Conservation (phyloP, 2,888 invertebrate species). For the Callinectes sapidus region DNA sequence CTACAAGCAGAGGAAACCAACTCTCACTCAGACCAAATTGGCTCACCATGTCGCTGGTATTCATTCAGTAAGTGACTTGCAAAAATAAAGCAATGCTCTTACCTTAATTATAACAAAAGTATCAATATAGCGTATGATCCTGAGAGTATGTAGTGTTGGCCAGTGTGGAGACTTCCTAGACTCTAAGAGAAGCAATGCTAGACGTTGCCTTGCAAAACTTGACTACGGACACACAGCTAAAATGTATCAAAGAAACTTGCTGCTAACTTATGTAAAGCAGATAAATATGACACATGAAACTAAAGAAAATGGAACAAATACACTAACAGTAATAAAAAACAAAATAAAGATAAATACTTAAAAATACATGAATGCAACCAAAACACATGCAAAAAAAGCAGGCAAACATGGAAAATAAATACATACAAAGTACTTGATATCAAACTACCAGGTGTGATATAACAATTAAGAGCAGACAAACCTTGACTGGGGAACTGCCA, state of each 20-base stretch:
- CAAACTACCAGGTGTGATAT: background rate
- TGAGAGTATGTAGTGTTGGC: slow-evolving; percentile 4
- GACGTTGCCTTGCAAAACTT: slow-evolving; percentile 11
- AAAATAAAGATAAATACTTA: background rate
- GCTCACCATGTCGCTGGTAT: background rate
- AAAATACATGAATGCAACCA: background rate
- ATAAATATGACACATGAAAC: background rate
- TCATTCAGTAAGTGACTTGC: slow-evolving; percentile 12
- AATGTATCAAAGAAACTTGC: slow-evolving; percentile 11
- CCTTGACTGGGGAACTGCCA: background rate
- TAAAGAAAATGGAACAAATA: background rate
- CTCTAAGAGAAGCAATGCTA: slow-evolving; percentile 32
- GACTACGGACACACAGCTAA: background rate
- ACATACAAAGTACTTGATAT: background rate
- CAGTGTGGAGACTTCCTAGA: slow-evolving; percentile 24
- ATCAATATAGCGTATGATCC: background rate
- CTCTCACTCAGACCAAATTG: background rate
- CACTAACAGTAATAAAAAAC: background rate
- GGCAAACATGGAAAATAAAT: background rate
- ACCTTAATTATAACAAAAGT: background rate
- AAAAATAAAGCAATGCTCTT: background rate
- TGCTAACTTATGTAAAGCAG: slow-evolving; percentile 5
- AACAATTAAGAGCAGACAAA: background rate
- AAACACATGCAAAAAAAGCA: background rate
- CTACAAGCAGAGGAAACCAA: background rate